Base-by-base conservation (phyloP, 2,888 invertebrate genomes). In the Euplexia lucipara region DNA sequence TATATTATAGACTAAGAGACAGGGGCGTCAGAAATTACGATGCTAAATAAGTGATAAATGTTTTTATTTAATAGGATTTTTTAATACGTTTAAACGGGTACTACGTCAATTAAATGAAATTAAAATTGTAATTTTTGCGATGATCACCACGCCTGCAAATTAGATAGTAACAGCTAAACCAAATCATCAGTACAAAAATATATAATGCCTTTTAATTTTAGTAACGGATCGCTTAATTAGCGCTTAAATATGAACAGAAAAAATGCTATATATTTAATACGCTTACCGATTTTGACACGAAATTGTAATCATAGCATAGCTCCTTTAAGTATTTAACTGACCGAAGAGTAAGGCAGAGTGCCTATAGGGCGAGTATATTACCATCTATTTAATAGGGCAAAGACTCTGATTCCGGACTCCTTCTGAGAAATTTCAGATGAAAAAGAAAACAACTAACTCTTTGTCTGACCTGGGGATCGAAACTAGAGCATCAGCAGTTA, bases 1-100 rank as follows among this genome's bases (percentile, higher is more conserved):
- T 81, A 74, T 82, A 80, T 84, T 79, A 83, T 79, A 68, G 75
- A 2, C 62, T 22, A 35, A 78, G 79, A 78, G 76, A 63, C 62
- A 65, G 64, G 47, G 57, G 52, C 61, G 42, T 58, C 49, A 47
- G 32, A 60, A 65, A 45, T 66, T 39, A 58, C 53, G 20, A 61
- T 39, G 14, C 14, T 49, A 41, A 74, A 62, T 51, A 58, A 34
- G 47, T 70, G 51, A 63, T 64, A 56, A 53, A 42, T 47, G 48
- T 57, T 57, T 34, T n/a, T 39, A 47, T 47, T 67, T 60, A 67
- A 45, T 58, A 58, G 14, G 18, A 34, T 65, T 64, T 41, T 64
- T 66, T 64, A 44, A 64, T 45, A 8, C n/a, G 16, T 26, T 57
- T 30, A 32, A 30, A 37, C 32, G 48, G 18, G 30, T 22, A 37